phyloP scores from a whole-genome alignment of 2,113 vertebrate species.

The human (Homo sapiens) region DNA sequence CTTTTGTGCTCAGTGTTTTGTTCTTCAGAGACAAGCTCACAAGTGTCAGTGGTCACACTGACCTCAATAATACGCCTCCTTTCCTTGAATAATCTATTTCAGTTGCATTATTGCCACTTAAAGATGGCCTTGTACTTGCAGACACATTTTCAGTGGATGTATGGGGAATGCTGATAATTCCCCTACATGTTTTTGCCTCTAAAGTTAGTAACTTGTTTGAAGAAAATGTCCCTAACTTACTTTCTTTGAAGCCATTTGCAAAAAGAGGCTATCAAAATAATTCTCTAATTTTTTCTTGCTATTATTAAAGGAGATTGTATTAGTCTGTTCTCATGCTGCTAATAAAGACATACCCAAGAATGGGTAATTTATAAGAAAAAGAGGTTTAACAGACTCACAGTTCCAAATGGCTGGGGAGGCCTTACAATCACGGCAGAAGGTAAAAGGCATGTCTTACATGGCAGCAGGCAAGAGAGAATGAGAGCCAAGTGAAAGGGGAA shows the following conservation, averaged over 20 bases:
- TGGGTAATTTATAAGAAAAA: too few species aligned
- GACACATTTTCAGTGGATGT: slow-evolving; percentile 1
- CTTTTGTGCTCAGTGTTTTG: slow-evolving; percentile 52
- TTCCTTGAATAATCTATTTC: slow-evolving; percentile 64
- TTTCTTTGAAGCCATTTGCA: slow-evolving; percentile 37
- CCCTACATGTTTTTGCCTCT: background rate
- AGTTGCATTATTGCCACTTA: slow-evolving; percentile 61
- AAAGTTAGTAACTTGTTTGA: background rate
- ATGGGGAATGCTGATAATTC: slow-evolving; percentile 34
- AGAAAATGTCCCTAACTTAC: background rate
- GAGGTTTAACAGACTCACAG: too few species aligned
- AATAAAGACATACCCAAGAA: too few species aligned
- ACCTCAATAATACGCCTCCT: slow-evolving; percentile 51
- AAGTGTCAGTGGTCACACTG: slow-evolving; percentile 47
- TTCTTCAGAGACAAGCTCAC: slow-evolving; percentile 67
- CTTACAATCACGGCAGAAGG: too few species aligned
- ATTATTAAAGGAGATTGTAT: background rate
- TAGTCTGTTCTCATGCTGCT: too few species aligned
- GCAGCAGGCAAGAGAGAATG: too few species aligned
- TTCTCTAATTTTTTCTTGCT: background rate
- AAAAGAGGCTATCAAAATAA: background rate
- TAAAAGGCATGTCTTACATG: too few species aligned
- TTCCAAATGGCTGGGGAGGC: too few species aligned
- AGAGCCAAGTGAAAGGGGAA: too few species aligned
- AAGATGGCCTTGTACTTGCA: slow-evolving; percentile 42